Conservation (phyloP, 1,140 invertebrate species). For the Aphaenogaster rudis region DNA sequence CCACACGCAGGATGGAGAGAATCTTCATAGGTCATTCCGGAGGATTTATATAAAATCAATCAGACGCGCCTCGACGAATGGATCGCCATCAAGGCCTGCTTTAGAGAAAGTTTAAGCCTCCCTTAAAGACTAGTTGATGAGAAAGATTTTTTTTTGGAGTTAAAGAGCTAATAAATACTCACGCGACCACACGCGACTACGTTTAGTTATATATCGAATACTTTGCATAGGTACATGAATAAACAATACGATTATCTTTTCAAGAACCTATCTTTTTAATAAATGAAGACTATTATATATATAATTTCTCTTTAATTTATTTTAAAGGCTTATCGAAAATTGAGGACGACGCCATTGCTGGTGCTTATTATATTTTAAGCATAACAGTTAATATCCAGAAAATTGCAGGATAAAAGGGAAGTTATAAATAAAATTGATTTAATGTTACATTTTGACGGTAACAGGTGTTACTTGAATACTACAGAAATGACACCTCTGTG, state of each 20-base stretch:
- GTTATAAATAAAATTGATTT: constrained; percentile 56
- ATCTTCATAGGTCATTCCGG: constrained; percentile 31
- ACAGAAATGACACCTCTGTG: not conserved
- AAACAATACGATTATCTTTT: constrained; percentile 11
- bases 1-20: constrained; percentile 31
- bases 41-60: constrained; percentile 75
- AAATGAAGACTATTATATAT: not conserved
- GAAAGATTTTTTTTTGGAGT: constrained; percentile 5
- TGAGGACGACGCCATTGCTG: not conserved
- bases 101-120: constrained; percentile 46
- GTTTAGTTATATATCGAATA: constrained; percentile 30
- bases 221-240: constrained; percentile 16
- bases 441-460: constrained; percentile 22
- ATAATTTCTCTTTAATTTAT: constrained; percentile 12
- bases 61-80: constrained; percentile 55
- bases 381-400: constrained; percentile 13
- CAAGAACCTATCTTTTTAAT: not conserved
- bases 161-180: constrained; percentile 45
- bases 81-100: constrained; percentile 27
- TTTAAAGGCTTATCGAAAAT: not conserved
- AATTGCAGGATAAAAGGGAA: not conserved
- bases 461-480: constrained; percentile 27
- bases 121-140: constrained; percentile 26
- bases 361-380: not conserved
- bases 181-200: not conserved